Evolutionary conservation across 2,888 invertebrate species (phyloP), one percentile per base, ranked within the genome.

Genomic region (Ischnus inquisitorius): DNA sequence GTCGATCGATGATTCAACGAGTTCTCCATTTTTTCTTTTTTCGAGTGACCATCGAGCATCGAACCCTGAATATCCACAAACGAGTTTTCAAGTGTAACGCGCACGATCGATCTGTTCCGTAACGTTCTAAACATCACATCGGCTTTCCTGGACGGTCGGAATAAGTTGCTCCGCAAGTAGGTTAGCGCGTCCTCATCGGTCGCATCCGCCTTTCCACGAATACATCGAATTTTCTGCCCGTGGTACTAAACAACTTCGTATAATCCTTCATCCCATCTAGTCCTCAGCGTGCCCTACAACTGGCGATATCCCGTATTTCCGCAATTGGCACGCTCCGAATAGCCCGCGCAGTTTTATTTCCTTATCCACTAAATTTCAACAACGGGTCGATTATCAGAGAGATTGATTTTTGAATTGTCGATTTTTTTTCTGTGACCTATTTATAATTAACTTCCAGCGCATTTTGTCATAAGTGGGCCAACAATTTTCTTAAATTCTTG

Each of bases 61-160:
- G 78, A 79, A 48, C 48, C n/a, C 48, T 71, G 62, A 25, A 43
- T 39, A 39, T 22, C 25, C 25, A 5, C 34, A 48, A 79, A 79
- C 69, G 48, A 64, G 71, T 69, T 79, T 79, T 60, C 39, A 48
- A 16, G 48, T 69, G 46, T 69, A 48, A 69, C 78, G 41, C 51
- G 51, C 3, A 51, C 51, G 51, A 22, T 71, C 57, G 67, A 60
- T 76, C 46, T 46, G 41, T 67, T 60, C 46, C 16, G 16, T 25
- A 28, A 41, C 67, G 28, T 39, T 74, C 46, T 57, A 43, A 77
- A n/a, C 75, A 34, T 88, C 86, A 87, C 82, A 87, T 87, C 88
- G 80, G 87, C 86, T 89, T 89, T 89, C 85, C 88, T 89, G 89
- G 39, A 90, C 85, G 83, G 86, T 85, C 86, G 57, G 48, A 54